phyloP scores from a whole-genome alignment of 2,113 vertebrate species.

The Gymnocephalus cernua region DNA sequence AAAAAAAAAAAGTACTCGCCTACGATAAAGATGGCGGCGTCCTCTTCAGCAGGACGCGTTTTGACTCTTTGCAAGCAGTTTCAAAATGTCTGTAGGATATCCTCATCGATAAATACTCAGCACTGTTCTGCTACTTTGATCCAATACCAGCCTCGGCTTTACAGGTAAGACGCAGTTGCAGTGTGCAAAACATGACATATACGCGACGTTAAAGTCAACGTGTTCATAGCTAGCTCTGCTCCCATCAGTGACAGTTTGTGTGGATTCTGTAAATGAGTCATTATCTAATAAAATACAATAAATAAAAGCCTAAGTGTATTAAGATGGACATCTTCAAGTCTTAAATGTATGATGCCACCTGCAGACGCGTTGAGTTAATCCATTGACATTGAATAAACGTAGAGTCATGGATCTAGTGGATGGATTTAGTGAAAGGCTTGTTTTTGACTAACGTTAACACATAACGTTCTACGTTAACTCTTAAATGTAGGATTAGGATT shows the following conservation, averaged over 20 bases:
- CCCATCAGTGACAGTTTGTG: background rate
- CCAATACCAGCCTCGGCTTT: constrained; percentile 19
- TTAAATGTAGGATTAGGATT: background rate
- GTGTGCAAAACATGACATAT: background rate
- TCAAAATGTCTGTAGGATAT: constrained; percentile 76
- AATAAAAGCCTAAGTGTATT: background rate
- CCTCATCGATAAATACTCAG: constrained; percentile 54
- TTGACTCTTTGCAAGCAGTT: constrained; percentile 82
- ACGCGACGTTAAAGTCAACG: background rate
- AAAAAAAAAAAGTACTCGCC: too few species aligned
- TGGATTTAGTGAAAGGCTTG: too few species aligned
- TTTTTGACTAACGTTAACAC: too few species aligned
- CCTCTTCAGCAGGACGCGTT: constrained; percentile 75
- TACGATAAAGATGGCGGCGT: constrained; percentile 81
- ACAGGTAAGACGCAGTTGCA: constrained; percentile 68
- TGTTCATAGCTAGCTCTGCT: background rate
- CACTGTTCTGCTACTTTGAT: constrained; percentile 1
- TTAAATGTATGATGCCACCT: background rate
- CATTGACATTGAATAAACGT: background rate
- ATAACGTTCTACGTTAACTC: too few species aligned
- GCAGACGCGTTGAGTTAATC: background rate
- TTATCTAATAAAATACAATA: background rate
- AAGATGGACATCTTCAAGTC: background rate
- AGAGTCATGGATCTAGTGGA: background rate
- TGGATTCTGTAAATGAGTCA: background rate